Conservation (phyloP, 2,797 vertebrate genomes). For the Hybognathus amarus region DNA sequence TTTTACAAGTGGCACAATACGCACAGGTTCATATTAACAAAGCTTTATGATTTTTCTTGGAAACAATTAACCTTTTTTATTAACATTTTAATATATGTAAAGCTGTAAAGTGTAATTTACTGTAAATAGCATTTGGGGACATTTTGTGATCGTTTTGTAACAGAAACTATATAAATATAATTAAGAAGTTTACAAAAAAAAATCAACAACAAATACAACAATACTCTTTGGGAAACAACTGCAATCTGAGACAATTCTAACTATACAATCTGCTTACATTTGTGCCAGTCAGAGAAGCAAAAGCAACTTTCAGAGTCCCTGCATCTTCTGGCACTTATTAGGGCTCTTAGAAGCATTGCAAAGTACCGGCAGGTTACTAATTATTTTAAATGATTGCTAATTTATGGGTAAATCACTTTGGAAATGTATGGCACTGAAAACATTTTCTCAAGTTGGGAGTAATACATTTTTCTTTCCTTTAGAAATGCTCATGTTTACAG, state of each 20-base stretch:
- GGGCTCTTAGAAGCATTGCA: constrained; percentile 21
- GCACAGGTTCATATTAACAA: constrained; percentile 62
- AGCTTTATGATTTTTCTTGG: constrained; percentile 52
- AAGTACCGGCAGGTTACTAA: constrained; percentile 21
- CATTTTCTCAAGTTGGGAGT: neutral
- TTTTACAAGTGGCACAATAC: constrained; percentile 40
- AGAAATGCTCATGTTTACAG: constrained; percentile 18
- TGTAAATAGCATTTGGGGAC: constrained; percentile 79
- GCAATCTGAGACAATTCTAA: constrained; percentile 61
- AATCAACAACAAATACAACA: constrained; percentile 20
- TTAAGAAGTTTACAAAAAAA: constrained; percentile 70
- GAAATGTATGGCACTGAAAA: constrained; percentile 34
- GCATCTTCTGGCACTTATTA: constrained; percentile 25
- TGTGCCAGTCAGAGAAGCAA: constrained; percentile 37
- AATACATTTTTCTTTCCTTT: constrained; percentile 26
- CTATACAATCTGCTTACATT: constrained; percentile 61
- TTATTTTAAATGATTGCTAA: constrained; percentile 2
- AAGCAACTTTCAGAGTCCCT: constrained; percentile 66
- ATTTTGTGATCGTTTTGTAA: constrained; percentile 80
- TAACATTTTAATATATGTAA: constrained; percentile 75
- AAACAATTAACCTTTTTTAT: constrained; percentile 63
- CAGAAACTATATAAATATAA: constrained; percentile 67
- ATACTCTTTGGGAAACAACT: constrained; percentile 29
- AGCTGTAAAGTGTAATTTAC: constrained; percentile 83
- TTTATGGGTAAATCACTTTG: neutral